A percentile compares a stretch with the other conserved stretches of the same genome.
These are phyloP conservation scores for Cossypha niveicapilla DNA, from an alignment of 2,797 vertebrate species.

Conservation along the genomic window DNA sequence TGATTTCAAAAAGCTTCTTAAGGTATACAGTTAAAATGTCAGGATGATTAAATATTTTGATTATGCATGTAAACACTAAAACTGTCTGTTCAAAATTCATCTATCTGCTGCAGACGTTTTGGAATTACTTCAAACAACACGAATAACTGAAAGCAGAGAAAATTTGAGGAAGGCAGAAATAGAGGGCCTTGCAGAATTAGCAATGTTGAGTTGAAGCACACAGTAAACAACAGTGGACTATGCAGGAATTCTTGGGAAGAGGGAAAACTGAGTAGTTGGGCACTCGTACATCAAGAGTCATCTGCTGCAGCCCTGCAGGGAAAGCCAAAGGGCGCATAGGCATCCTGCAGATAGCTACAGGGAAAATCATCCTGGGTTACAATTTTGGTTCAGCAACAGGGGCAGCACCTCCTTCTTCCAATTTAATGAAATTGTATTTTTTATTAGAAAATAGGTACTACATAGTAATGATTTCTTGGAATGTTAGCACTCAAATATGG, in stretches of 20 bases:
- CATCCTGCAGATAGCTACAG: background rate
- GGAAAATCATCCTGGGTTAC: background rate
- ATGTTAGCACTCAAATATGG: background rate
- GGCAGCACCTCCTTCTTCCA: background rate
- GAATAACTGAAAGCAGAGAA: background rate
- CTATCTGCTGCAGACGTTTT: background rate
- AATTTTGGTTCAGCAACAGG: background rate
- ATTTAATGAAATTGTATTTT: background rate
- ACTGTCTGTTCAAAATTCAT: background rate
- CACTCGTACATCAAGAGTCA: accelerated
- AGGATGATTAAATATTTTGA: background rate
- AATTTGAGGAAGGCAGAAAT: background rate
- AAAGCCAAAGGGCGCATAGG: background rate
- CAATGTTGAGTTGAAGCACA: background rate
- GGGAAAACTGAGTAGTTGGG: background rate
- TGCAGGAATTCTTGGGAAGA: background rate
- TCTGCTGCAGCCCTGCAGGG: background rate
- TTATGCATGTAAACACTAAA: background rate
- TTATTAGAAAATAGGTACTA: background rate
- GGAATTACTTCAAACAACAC: background rate
- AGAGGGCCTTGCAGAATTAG: background rate
- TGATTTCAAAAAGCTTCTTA: background rate
- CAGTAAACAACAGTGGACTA: background rate
- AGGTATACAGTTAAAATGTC: background rate
- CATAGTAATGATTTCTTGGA: background rate